phyloP scores from a whole-genome alignment of 2,797 vertebrate species.

The Falco rusticolus region DNA sequence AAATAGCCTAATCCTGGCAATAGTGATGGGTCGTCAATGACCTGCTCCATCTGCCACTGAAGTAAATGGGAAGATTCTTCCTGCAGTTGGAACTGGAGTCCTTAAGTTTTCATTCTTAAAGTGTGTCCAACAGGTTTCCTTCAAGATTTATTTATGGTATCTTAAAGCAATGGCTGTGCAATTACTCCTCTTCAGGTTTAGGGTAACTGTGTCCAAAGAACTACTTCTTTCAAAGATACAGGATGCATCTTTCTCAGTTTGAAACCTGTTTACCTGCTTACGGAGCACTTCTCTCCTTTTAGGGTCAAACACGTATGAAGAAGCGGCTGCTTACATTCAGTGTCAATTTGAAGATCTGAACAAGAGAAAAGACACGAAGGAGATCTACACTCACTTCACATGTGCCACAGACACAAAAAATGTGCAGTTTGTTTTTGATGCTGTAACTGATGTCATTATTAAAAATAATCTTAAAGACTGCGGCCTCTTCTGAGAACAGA shows the following conservation, averaged over 20 bases:
- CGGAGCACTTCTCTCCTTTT: conserved; percentile 17
- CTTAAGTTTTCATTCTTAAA: not conserved
- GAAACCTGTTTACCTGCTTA: not conserved
- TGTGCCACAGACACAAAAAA: conserved; percentile 99
- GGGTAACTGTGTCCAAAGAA: not conserved
- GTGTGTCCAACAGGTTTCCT: not conserved
- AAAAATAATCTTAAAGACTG: conserved; percentile 99
- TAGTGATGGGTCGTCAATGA: not conserved
- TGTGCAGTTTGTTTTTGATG: conserved; percentile 99
- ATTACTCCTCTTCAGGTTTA: not conserved
- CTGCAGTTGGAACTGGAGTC: not conserved
- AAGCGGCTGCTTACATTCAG: conserved; percentile 97
- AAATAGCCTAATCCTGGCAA: not conserved
- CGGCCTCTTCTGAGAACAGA: conserved; percentile 90
- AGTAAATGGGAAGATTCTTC: not conserved
- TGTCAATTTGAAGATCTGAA: conserved; percentile 99
- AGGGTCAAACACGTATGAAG: conserved; percentile 98
- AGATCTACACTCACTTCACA: conserved; percentile 99
- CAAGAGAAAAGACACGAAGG: conserved; percentile 98
- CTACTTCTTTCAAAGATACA: not conserved
- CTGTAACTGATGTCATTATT: conserved; percentile 99
- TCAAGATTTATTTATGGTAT: not conserved
- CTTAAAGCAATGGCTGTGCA: not conserved
- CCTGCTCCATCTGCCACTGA: not conserved
- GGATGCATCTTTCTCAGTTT: not conserved